A percentile compares a stretch with the other conserved stretches of the same genome.
These are phyloP conservation scores for Belonocnema kinseyi DNA, from an alignment of 1,140 invertebrate species.

Conservation along the genomic window DNA sequence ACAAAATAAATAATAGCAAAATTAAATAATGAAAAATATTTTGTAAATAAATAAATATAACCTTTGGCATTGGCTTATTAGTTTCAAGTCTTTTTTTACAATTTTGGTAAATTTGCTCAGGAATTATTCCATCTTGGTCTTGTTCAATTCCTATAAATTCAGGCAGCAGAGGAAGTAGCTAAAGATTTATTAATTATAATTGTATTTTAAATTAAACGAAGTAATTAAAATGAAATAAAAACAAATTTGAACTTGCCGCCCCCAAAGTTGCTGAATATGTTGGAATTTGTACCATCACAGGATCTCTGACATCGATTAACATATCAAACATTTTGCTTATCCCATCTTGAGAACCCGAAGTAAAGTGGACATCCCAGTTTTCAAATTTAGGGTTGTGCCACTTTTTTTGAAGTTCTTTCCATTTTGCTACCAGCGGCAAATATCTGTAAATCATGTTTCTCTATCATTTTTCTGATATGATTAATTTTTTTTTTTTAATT, in stretches of 20 bases:
- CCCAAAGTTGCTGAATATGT: constrained; percentile 79
- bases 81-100: constrained; percentile 56
- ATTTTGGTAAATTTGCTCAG: constrained; percentile 57
- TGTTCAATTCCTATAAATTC: constrained; percentile 65
- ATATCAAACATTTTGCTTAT: constrained; percentile 83
- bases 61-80: constrained; percentile 65
- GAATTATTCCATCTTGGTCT: constrained; percentile 68
- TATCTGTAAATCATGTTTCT: constrained; percentile 66
- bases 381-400: constrained; percentile 79
- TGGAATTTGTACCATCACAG: constrained; percentile 81
- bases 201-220: not conserved
- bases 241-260: constrained; percentile 51
- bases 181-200: constrained; percentile 32
- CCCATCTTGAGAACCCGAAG: constrained; percentile 84
- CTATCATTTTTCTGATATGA: not conserved
- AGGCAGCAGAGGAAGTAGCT: constrained; percentile 61
- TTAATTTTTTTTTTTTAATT: not conserved
- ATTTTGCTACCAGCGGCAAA: constrained; percentile 77
- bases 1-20: constrained; percentile 15
- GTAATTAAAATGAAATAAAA: too few relatives aligned
- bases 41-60: constrained; percentile 41
- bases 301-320: constrained; percentile 79
- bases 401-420: constrained; percentile 79
- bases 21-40: too few relatives aligned
- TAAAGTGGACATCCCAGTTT: constrained; percentile 80